phyloP scores from a whole-genome alignment of 2,797 vertebrate species.

The Acrossocheilus fasciatus region DNA sequence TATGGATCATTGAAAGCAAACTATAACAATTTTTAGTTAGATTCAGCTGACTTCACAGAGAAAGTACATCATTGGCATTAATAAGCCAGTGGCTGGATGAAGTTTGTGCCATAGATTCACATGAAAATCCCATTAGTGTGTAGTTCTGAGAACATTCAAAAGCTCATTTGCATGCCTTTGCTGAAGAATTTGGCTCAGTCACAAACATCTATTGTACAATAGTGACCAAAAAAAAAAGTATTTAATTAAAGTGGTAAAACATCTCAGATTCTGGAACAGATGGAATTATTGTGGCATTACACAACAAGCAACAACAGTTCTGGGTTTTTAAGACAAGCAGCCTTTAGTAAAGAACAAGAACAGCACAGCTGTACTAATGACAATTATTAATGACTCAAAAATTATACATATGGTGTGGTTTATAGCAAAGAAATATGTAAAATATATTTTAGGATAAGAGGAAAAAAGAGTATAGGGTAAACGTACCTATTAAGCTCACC shows the following conservation, averaged over 20 bases:
- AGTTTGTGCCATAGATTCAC: not conserved
- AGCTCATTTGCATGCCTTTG: conserved; percentile 13
- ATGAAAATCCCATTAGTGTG: not conserved
- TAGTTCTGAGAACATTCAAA: not conserved
- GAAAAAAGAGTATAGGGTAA: not conserved
- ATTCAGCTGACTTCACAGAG: conserved; percentile 16
- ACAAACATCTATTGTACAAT: not conserved
- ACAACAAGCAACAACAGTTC: not conserved
- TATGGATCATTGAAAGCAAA: conserved; percentile 7
- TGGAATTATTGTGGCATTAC: not conserved
- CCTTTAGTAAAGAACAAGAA: not conserved
- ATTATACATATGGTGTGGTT: not conserved
- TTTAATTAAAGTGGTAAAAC: conserved; percentile 3
- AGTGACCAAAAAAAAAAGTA: not conserved
- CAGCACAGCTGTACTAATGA: not conserved
- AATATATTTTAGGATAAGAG: not conserved
- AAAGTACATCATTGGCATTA: not conserved
- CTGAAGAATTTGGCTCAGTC: not conserved
- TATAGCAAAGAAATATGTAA: not conserved
- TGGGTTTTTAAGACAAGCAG: not conserved
- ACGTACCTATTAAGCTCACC: no score
- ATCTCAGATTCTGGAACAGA: not conserved
- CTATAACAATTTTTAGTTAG: not conserved
- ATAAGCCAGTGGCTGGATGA: not conserved
- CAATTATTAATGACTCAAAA: not conserved